Conservation (phyloP, 2,113 vertebrate genomes). For the Etheostoma cragini region DNA sequence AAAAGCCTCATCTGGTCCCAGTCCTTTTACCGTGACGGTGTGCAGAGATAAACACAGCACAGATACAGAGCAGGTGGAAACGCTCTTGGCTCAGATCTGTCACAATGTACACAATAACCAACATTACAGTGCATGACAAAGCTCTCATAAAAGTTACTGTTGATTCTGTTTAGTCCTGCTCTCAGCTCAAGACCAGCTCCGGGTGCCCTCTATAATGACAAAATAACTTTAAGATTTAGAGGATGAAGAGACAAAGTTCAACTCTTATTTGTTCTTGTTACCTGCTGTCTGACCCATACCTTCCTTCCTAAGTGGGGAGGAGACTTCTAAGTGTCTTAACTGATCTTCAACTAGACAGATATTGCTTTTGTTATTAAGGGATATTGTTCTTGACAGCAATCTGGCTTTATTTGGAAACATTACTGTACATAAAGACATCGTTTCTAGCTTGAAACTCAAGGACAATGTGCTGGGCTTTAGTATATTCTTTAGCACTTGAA, state of each 20-base stretch:
- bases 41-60: not conserved
- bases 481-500: not conserved
- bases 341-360: constrained; percentile 62
- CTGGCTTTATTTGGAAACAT: constrained; percentile 51
- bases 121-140: constrained; percentile 9
- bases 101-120: constrained; percentile 2
- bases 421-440: not conserved
- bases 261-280: constrained; percentile 60
- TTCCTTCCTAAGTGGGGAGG: constrained; percentile 32
- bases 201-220: constrained; percentile 19
- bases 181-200: constrained; percentile 15
- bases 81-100: constrained; percentile 5
- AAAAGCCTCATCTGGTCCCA: not conserved
- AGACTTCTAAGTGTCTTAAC: constrained; percentile 37
- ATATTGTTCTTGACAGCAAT: constrained; percentile 56
- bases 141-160: constrained; percentile 8
- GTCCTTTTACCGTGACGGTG: not conserved
- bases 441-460: constrained; percentile 34
- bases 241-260: constrained; percentile 5
- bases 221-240: constrained; percentile 44
- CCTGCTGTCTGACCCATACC: constrained; percentile 40
- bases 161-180: not conserved
- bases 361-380: constrained; percentile 51
- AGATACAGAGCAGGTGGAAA: constrained; percentile 41
- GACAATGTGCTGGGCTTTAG: constrained; percentile 17